Percentiles rank a stretch among this genome's conserved stretches.
phyloP scores from a whole-genome alignment of 2,113 vertebrate species.

The Gracilinanus agilis region DNA sequence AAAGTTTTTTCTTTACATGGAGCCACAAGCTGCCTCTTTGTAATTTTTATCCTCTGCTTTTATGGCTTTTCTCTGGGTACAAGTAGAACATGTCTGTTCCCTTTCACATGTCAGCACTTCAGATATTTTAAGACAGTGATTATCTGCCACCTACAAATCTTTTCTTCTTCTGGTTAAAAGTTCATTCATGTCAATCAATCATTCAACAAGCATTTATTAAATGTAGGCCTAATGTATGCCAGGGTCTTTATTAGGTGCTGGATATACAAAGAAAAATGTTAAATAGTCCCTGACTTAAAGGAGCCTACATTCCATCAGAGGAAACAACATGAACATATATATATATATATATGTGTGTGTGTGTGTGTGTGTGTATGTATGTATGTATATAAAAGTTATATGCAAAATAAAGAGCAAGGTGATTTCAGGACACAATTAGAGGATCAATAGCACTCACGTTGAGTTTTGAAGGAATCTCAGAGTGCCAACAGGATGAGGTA shows the following conservation, averaged over 20 bases:
- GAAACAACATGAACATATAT: background rate
- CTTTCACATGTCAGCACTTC: background rate
- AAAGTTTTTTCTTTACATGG: background rate
- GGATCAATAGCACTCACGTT: background rate
- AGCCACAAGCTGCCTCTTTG: background rate
- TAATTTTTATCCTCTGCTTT: background rate
- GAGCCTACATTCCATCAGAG: background rate
- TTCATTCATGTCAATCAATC: background rate
- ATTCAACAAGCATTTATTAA: background rate
- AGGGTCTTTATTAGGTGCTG: background rate
- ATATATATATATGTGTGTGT: too few species aligned
- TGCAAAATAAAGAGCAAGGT: background rate
- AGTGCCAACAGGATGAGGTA: background rate
- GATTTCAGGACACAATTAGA: background rate
- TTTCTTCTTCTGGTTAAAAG: background rate
- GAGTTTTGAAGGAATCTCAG: background rate
- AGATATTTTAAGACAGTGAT: slow-evolving; percentile 5
- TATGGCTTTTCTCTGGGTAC: background rate
- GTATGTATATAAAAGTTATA: background rate
- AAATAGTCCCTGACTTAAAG: background rate
- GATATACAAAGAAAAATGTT: background rate
- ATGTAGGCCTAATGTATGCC: background rate
- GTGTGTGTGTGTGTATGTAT: too few species aligned
- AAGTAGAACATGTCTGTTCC: background rate
- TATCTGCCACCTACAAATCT: slow-evolving; percentile 1